Conservation (phyloP, 1,140 invertebrate genomes). For the Aporrectodea caliginosa region DNA sequence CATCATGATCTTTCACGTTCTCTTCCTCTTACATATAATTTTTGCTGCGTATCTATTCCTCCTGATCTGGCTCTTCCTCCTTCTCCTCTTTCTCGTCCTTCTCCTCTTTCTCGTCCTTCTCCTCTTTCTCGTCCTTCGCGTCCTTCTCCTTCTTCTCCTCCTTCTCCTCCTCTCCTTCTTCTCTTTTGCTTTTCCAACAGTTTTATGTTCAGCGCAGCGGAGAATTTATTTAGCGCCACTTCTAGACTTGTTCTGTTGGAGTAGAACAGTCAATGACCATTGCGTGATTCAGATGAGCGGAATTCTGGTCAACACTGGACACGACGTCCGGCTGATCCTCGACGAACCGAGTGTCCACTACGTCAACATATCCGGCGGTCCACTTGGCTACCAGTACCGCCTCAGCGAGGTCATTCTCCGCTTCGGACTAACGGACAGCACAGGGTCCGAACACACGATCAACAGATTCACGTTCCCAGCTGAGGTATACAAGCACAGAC, state of each 20-base stretch:
- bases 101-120: background rate
- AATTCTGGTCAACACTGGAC: slow-evolving; percentile 82
- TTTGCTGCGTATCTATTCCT: background rate
- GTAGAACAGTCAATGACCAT: too few relatives aligned
- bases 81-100: background rate
- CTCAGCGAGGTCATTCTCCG: slow-evolving; percentile 5
- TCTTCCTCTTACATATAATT: background rate
- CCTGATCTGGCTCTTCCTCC: background rate
- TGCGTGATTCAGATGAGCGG: slow-evolving; percentile 74
- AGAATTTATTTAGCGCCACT: too few relatives aligned
- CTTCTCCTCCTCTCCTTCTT: background rate
- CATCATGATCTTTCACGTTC: background rate
- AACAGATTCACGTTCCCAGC: background rate
- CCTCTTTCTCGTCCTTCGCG: background rate
- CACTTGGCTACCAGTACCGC: slow-evolving; percentile 19
- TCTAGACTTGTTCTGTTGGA: too few relatives aligned
- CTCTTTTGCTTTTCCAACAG: too few relatives aligned
- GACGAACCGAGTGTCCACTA: slow-evolving; percentile 70
- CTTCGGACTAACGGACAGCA: slow-evolving; percentile 7
- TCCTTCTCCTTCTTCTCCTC: background rate
- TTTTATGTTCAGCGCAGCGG: too few relatives aligned
- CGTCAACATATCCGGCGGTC: slow-evolving; percentile 43
- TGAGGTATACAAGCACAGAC: too few relatives aligned
- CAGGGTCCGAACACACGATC: slow-evolving; percentile 6
- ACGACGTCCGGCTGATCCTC: slow-evolving; percentile 85